These are phyloP conservation scores for Hippocampus comes DNA, from an alignment of 2,113 vertebrate genomes.

Conservation along the genomic window DNA sequence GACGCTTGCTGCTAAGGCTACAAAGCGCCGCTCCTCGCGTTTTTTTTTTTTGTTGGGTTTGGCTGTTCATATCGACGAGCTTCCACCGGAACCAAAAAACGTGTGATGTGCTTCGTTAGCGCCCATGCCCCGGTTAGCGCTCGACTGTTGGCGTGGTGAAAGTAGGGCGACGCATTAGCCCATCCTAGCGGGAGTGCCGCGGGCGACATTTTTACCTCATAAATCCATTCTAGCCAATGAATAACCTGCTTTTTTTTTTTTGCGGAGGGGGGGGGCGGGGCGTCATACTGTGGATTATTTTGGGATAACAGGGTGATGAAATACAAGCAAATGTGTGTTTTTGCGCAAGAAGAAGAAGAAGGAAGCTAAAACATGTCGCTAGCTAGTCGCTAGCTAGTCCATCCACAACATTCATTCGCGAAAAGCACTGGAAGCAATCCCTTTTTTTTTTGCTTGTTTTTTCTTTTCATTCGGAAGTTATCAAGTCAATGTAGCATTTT, in stretches of 20 bases:
- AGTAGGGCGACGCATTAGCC: neutral
- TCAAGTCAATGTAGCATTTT: neutral
- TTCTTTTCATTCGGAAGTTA: neutral
- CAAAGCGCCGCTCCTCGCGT: neutral
- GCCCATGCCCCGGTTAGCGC: neutral
- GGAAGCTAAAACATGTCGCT: neutral
- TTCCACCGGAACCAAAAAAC: neutral
- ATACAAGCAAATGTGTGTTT: conserved; percentile 14
- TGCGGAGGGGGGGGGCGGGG: no score
- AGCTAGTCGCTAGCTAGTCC: neutral
- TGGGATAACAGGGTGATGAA: conserved; percentile 50
- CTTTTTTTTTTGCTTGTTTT: no score
- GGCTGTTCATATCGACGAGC: neutral
- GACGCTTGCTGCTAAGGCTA: neutral
- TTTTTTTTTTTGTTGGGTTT: neutral
- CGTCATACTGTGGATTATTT: neutral
- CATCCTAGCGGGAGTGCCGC: neutral
- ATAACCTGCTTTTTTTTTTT: neutral
- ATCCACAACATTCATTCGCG: neutral
- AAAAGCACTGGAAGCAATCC: neutral
- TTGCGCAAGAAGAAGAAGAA: neutral
- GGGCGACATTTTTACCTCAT: conserved; percentile 30
- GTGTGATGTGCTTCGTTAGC: neutral
- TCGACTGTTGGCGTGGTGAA: neutral
- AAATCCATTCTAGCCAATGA: neutral